Conservation (phyloP, 2,888 invertebrate genomes). For the Hemistola chrysoprasaria region DNA sequence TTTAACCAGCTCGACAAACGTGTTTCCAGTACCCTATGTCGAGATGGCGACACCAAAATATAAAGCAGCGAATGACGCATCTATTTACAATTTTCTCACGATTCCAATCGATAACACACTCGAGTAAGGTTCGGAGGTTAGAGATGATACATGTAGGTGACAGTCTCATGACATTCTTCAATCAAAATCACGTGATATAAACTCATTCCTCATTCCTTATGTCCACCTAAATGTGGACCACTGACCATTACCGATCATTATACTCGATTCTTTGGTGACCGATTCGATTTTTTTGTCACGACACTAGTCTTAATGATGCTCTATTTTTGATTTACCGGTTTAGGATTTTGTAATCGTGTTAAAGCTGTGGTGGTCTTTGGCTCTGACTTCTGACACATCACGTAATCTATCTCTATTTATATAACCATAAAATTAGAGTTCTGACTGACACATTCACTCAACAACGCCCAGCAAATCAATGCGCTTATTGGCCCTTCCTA, state of each 20-base stretch:
- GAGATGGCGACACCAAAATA: too few relatives aligned
- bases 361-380: neutral
- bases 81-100: conserved; percentile 13
- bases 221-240: conserved; percentile 29
- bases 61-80: neutral
- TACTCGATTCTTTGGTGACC: conserved; percentile 42
- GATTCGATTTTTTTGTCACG: conserved; percentile 52
- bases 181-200: conserved; percentile 26
- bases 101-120: conserved; percentile 14
- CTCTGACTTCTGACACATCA: neutral
- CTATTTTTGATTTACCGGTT: conserved; percentile 45
- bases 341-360: neutral
- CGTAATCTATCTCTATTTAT: too few relatives aligned
- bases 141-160: conserved; percentile 22
- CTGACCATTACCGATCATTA: conserved; percentile 48
- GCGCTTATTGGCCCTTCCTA: too few relatives aligned
- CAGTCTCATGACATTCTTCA: conserved; percentile 12
- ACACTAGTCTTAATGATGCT: conserved; percentile 59
- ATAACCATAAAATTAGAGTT: too few relatives aligned
- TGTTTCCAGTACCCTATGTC: too few relatives aligned
- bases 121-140: conserved; percentile 29
- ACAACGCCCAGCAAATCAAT: too few relatives aligned
- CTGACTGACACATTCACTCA: too few relatives aligned
- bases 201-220: conserved; percentile 31
- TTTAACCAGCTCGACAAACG: too few relatives aligned